Evolutionary conservation across 2,797 vertebrate species (phyloP).

Genomic region (Smutsia temminckii): DNA sequence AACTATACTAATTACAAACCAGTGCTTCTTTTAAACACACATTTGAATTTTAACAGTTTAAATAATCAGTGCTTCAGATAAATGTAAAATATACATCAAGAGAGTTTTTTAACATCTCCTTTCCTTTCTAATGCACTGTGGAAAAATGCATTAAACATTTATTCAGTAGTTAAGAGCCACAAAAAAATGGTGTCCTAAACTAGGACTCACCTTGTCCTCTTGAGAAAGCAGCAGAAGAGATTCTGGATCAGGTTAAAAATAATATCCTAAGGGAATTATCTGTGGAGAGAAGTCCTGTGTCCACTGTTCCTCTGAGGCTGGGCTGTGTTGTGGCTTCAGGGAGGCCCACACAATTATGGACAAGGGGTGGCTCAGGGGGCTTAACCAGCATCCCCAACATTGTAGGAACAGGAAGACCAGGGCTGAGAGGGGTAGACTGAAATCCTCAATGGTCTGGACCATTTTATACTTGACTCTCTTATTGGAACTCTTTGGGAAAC

Average conservation of each 20-base stretch:
- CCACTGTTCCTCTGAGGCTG: neutral
- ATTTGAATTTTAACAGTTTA: slow-evolving; percentile 6
- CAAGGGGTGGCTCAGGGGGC: neutral
- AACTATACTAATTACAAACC: neutral
- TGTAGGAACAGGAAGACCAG: neutral
- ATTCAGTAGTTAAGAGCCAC: neutral
- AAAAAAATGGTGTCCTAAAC: neutral
- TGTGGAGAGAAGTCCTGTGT: neutral
- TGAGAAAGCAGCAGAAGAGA: neutral
- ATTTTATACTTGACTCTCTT: neutral
- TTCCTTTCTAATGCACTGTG: neutral
- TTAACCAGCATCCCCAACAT: neutral
- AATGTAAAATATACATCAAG: neutral
- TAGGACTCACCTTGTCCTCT: neutral
- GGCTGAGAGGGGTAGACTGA: neutral
- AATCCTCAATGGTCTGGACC: neutral
- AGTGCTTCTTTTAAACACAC: neutral
- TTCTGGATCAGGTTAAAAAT: neutral
- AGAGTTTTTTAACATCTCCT: neutral
- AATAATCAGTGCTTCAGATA: neutral
- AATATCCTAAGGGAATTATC: neutral
- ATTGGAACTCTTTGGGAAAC: neutral
- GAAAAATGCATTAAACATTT: neutral
- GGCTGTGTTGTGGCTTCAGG: neutral
- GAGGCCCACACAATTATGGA: neutral